Conservation (phyloP, 2,888 invertebrate species). For the Andrena flavipes region DNA sequence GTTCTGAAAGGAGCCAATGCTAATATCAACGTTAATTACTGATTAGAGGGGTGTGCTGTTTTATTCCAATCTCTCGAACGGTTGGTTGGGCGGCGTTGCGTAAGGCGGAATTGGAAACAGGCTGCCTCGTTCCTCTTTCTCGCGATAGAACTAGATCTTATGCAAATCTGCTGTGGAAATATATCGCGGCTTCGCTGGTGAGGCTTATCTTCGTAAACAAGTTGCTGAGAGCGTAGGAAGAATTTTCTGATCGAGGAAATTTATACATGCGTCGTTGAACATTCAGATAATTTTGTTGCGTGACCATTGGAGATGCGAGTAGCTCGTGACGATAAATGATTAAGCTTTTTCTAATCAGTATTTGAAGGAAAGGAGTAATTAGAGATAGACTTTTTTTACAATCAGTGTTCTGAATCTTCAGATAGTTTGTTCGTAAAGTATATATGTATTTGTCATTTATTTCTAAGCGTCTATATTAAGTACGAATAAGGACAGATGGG, state of each 20-base stretch:
- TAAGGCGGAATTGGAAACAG: not conserved
- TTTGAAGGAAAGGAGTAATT: constrained; percentile 6
- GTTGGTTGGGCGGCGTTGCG: constrained; percentile 28
- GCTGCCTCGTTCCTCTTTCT: not conserved
- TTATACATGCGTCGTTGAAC: not conserved
- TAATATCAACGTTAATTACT: constrained; percentile 5
- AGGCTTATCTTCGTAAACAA: constrained; percentile 21
- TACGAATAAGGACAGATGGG: not conserved
- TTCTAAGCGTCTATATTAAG: constrained; percentile 22
- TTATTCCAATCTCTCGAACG: constrained; percentile 17
- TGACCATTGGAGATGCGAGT: not conserved
- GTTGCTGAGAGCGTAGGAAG: not conserved
- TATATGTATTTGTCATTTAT: constrained; percentile 11
- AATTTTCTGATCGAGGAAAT: constrained; percentile 9
- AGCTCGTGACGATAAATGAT: not conserved
- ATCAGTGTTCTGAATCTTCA: constrained; percentile 32
- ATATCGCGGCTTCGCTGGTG: not conserved
- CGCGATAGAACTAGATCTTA: constrained; percentile 9
- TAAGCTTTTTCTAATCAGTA: constrained; percentile 37
- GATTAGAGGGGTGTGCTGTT: not conserved
- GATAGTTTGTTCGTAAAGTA: constrained; percentile 15
- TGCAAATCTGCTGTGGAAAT: constrained; percentile 19
- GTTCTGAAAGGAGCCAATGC: not conserved
- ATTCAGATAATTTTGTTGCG: not conserved
- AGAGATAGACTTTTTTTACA: not conserved